phyloP scores from a whole-genome alignment of 2,113 vertebrate species.

The Nycticorax nycticorax region DNA sequence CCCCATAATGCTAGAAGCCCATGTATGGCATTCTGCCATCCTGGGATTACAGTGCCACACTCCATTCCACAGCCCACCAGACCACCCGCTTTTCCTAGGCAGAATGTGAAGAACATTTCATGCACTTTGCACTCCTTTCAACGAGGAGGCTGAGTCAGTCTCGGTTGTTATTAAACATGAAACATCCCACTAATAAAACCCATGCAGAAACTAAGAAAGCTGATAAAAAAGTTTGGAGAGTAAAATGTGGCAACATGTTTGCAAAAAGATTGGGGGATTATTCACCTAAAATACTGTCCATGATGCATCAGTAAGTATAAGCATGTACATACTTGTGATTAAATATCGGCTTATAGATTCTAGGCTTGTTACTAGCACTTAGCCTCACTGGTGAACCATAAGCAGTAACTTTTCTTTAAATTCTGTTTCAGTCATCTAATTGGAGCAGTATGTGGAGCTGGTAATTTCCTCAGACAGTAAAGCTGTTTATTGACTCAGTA shows the following conservation, averaged over 20 bases:
- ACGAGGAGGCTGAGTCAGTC: background rate
- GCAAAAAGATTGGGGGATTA: background rate
- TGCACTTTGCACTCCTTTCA: background rate
- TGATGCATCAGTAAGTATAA: background rate
- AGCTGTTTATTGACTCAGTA: background rate
- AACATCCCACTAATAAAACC: background rate
- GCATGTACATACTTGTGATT: background rate
- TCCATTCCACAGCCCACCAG: background rate
- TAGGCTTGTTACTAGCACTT: background rate
- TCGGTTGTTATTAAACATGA: background rate
- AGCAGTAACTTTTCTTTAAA: background rate
- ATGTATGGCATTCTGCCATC: background rate
- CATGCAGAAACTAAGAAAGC: background rate
- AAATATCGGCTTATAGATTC: background rate
- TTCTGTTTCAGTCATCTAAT: background rate
- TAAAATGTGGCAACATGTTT: background rate
- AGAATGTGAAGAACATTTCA: background rate
- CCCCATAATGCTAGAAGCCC: background rate
- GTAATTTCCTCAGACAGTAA: background rate
- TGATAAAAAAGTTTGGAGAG: background rate
- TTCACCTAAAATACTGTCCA: background rate
- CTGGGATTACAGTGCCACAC: background rate
- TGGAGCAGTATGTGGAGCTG: background rate
- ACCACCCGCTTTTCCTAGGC: background rate
- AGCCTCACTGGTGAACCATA: background rate